A percentile compares a stretch with the other conserved stretches of the same genome.
These are phyloP conservation scores for Ictalurus furcatus DNA, from an alignment of 2,113 vertebrate species.

Conservation along the genomic window DNA sequence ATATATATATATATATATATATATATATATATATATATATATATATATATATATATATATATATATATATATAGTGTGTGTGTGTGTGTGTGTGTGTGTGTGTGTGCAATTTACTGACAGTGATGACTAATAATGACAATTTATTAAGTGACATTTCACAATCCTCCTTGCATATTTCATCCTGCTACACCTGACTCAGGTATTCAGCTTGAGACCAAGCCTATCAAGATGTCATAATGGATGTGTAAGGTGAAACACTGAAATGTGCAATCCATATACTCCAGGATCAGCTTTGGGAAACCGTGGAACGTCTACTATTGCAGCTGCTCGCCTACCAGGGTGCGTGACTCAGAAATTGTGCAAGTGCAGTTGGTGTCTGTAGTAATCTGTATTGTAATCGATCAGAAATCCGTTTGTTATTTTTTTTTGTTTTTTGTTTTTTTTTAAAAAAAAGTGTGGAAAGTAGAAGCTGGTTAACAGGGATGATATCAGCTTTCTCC, in stretches of 20 bases:
- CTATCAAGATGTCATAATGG: neutral
- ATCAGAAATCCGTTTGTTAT: neutral
- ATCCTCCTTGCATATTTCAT: neutral
- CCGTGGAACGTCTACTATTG: constrained; percentile 2
- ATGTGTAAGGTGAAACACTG: neutral
- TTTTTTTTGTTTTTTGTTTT: neutral
- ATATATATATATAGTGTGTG: too few species aligned
- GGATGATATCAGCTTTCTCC: neutral
- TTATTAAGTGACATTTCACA: neutral
- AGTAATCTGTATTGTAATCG: neutral
- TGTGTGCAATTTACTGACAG: neutral
- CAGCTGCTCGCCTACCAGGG: neutral
- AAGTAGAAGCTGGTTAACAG: neutral
- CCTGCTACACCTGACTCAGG: neutral
- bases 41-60: too few species aligned
- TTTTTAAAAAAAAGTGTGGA: neutral
- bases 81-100: too few species aligned
- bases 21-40: too few species aligned
- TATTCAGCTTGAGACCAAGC: neutral
- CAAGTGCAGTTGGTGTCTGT: neutral
- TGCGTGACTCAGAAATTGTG: neutral
- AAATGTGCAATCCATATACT: neutral
- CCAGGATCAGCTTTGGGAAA: neutral
- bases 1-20: too few species aligned
- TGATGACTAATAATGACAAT: too few species aligned